Percentiles rank a stretch among this genome's conserved stretches.
Evolutionary conservation across 1,140 invertebrate species (phyloP).

Genomic region (Caligus rogercresseyi): DNA sequence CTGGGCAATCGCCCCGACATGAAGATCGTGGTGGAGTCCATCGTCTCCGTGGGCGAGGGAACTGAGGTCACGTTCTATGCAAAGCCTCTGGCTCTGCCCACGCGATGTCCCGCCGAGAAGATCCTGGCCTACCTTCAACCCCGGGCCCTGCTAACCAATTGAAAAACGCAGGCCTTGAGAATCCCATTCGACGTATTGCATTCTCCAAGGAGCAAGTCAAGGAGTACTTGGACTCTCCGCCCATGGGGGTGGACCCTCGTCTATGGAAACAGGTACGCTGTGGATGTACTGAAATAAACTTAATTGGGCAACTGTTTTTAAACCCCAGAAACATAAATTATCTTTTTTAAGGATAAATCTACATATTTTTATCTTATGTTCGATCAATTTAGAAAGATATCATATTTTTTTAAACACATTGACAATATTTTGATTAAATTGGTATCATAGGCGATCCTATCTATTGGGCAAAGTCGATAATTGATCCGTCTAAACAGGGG

Average conservation of each 20-base stretch:
- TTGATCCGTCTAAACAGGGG: too few species aligned
- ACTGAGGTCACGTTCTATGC: slow-evolving; percentile 9
- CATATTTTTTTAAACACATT: too few species aligned
- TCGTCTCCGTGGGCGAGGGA: neutral
- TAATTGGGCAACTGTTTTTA: too few species aligned
- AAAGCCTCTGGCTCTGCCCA: neutral
- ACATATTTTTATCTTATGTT: too few species aligned
- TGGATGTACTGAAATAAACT: neutral
- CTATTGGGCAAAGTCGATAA: too few species aligned
- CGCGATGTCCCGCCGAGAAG: slow-evolving; percentile 25
- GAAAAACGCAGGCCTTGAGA: slow-evolving; percentile 22
- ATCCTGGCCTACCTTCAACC: neutral
- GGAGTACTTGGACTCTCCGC: slow-evolving; percentile 72
- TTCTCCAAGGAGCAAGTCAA: slow-evolving; percentile 44
- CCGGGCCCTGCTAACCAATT: neutral
- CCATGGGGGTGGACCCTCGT: slow-evolving; percentile 45
- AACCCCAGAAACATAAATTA: too few species aligned
- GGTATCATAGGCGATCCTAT: too few species aligned
- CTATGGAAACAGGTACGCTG: slow-evolving; percentile 44
- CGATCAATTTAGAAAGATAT: too few species aligned
- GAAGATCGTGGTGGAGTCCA: slow-evolving; percentile 6
- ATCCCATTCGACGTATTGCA: slow-evolving; percentile 19
- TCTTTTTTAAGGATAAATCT: too few species aligned
- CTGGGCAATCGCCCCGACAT: slow-evolving; percentile 13
- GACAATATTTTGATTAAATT: too few species aligned